A percentile compares a stretch with the other conserved stretches of the same genome.
Conservation (phyloP, 2,797 vertebrate genomes). For the Tokudaia muenninki region DNA sequence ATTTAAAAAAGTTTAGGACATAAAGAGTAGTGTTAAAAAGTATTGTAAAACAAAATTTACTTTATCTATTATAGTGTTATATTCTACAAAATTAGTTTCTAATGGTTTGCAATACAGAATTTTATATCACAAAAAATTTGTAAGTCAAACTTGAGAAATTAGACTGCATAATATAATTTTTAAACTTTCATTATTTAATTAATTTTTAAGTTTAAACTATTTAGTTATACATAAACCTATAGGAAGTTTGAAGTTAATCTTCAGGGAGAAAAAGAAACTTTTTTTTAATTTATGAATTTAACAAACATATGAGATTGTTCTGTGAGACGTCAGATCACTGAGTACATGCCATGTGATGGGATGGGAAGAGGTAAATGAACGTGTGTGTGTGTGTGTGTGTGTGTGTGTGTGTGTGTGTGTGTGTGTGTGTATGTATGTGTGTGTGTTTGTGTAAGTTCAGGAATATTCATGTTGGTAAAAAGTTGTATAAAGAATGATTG, state of each 20-base stretch:
- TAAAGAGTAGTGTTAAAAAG: neutral
- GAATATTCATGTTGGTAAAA: neutral
- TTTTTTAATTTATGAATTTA: neutral
- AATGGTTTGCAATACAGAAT: neutral
- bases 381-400: too few relatives aligned
- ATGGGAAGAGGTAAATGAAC: neutral
- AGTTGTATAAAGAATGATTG: neutral
- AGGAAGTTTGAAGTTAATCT: neutral
- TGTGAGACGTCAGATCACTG: neutral
- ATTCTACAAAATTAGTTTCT: neutral
- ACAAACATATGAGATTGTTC: neutral
- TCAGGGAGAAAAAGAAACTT: neutral
- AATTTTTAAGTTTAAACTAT: neutral
- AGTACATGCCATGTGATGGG: neutral
- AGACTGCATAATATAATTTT: neutral
- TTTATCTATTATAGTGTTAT: neutral
- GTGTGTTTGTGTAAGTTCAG: neutral
- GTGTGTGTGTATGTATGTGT: too few relatives aligned
- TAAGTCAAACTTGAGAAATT: neutral
- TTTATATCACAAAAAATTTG: neutral
- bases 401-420: too few relatives aligned
- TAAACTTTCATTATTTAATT: neutral
- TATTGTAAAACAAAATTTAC: neutral
- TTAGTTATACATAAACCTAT: neutral
- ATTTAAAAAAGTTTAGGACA: neutral